These are phyloP conservation scores for Chloroclysta siterata DNA, from an alignment of 2,888 invertebrate genomes.

Conservation along the genomic window DNA sequence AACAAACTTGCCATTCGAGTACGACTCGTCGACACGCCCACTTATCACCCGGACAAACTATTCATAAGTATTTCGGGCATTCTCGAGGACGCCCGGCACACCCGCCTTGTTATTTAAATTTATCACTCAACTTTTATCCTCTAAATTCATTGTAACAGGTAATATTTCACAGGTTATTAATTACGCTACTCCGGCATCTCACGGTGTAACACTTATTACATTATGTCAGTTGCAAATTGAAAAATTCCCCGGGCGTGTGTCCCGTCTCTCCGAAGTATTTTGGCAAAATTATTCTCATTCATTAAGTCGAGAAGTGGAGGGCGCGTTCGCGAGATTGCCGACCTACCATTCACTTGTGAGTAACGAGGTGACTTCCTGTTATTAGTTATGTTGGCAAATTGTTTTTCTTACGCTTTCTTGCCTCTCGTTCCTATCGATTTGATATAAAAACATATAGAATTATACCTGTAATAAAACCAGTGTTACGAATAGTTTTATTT, in stretches of 20 bases:
- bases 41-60: conserved; percentile 80
- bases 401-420: conserved; percentile 73
- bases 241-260: conserved; percentile 84
- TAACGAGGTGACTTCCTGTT: conserved; percentile 83
- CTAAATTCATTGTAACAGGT: conserved; percentile 84
- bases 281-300: conserved; percentile 84
- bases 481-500: conserved; percentile 45
- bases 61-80: conserved; percentile 78
- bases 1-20: conserved; percentile 75
- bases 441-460: conserved; percentile 54
- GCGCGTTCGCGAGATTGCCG: conserved; percentile 78
- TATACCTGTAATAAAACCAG: conserved; percentile 46
- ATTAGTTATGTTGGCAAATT: conserved; percentile 81
- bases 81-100: conserved; percentile 51
- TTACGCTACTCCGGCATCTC: conserved; percentile 80
- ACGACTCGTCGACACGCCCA: conserved; percentile 68
- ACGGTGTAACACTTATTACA: conserved; percentile 84
- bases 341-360: conserved; percentile 81
- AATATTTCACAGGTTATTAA: conserved; percentile 85
- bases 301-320: conserved; percentile 82
- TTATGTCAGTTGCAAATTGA: conserved; percentile 85
- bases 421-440: conserved; percentile 58
- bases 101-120: conserved; percentile 82
- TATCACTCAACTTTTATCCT: conserved; percentile 85
- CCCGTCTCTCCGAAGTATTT: conserved; percentile 83